Conservation (phyloP, 2,797 vertebrate species). For the Hozukius guyotensis region DNA sequence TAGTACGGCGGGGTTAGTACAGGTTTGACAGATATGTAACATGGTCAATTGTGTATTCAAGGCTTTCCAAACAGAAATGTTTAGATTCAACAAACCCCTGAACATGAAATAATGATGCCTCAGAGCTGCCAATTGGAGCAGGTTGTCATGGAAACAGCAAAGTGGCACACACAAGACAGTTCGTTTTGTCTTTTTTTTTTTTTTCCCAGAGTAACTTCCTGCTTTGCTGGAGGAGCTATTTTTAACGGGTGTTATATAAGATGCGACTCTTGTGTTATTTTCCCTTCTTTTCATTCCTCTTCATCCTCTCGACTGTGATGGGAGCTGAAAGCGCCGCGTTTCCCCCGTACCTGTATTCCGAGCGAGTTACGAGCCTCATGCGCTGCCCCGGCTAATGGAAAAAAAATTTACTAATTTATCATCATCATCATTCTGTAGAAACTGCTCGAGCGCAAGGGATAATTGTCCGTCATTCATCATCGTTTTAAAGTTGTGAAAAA, state of each 20-base stretch:
- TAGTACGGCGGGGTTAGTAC: background rate
- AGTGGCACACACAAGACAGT: conserved; percentile 73
- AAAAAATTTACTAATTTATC: conserved; percentile 40
- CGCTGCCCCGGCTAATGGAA: conserved; percentile 5
- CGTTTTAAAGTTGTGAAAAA: background rate
- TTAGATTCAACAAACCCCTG: conserved; percentile 32
- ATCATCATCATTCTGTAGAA: conserved; percentile 17
- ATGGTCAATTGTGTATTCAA: background rate
- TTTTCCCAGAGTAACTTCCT: conserved; percentile 63
- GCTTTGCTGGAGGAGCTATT: conserved; percentile 77
- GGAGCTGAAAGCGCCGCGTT: background rate
- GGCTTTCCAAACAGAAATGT: conserved; percentile 7
- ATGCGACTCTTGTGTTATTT: conserved; percentile 53
- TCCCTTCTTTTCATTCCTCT: conserved; percentile 27
- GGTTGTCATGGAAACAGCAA: conserved; percentile 85
- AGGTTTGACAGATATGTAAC: background rate
- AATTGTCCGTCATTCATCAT: conserved; percentile 2
- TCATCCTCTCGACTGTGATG: conserved; percentile 35
- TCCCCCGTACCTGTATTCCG: conserved; percentile 1
- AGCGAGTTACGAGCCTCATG: background rate
- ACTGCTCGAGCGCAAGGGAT: background rate
- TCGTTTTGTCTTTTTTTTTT: conserved; percentile 59
- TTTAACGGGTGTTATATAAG: conserved; percentile 83
- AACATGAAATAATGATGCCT: conserved; percentile 61
- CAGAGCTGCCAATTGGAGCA: conserved; percentile 59